Base-by-base conservation (phyloP, 2,113 vertebrate species). In the Nycticebus coucang region DNA sequence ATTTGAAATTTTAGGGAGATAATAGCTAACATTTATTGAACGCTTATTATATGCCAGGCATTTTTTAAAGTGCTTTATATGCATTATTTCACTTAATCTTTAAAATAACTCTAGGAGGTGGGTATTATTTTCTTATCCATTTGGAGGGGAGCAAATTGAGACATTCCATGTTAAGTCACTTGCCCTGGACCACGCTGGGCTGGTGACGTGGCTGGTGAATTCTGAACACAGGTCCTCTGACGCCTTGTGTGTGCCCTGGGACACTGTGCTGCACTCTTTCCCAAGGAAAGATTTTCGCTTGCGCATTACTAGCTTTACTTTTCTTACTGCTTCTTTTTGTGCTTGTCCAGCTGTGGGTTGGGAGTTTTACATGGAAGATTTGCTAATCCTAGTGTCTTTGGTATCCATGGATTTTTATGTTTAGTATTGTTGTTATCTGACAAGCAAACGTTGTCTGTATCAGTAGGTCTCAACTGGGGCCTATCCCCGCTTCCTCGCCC, bases 101-200 rank as follows among this genome's bases (percentile, higher is more conserved):
- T 89, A 50, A 17, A 83, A 1, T 64, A 53, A 86, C 26, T 21
- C 10, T 50, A 81, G 91, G 64, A 91, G 64, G 59, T 69, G 62
- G 35, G 41, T 19, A 8, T 60, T 55, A 57, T 89, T 11, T 75
- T 55, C 55, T 88, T 50, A 26, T 53, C 13, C 5, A 71, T 96
- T 96, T 90, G 79, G 24, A 80, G 60, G 10, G 41, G 88, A 83
- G 89, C 77, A 19, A 75, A 83, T 53, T 60, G 93, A 92, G n/a
- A 82, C 24, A 30, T 17, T 0, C 37, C 8, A 41, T 62, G 30
- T 82, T 68, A 80, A 89, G 55, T 91, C 50, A 53, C 71, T 92
- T 94, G 77, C 28, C 84, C 11, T 8, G 30, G 90, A 75, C 85
- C 79, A 59, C 62, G 33, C 19, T 85, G 77, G 33, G 22, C n/a